Evolutionary conservation across 2,888 invertebrate genomes (phyloP), one percentile per base, ranked within the genome.

Genomic region (Syritta pipiens): DNA sequence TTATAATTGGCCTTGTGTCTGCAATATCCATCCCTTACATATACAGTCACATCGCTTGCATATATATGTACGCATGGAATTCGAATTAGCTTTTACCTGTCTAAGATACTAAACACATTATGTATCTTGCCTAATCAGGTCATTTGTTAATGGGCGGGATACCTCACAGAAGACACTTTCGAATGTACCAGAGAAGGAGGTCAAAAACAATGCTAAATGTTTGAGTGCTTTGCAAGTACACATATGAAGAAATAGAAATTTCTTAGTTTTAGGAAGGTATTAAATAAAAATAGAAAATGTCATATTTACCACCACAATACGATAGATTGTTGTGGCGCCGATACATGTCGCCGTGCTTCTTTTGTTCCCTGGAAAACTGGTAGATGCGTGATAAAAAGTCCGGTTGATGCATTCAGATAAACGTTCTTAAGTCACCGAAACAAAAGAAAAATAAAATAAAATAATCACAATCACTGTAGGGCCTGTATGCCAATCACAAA

Each of bases 271-370:
- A n/a, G n/a, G n/a, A n/a, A n/a, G n/a, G n/a, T n/a, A n/a, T n/a
- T n/a, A n/a, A n/a, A n/a, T n/a, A n/a, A n/a, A n/a, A n/a, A n/a
- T n/a, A n/a, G n/a, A n/a, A n/a, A 53, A 72, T 51, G 9, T 35
- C 6, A 84, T 86, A 88, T 85, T 87, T 88, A 88, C 88, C 88
- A 84, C 88, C 88, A 82, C 89, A 89, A 84, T 89, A 89, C 57
- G 88, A 86, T 83, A 88, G 83, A 84, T 88, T 88, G 83, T 87
- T 88, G 81, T 89, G 89, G 42, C 89, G 88, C 71, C 89, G 84
- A 81, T 89, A 89, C 89, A 89, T 89, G 42, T 79, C 79, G 68
- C 67, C 30, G 62, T 79, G 74, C 28, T 74, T 79, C 53, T 60
- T 68, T 57, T 79, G 79, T 42, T 79, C 79, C 49, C 67, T 74